Base-by-base conservation (phyloP, 2,113 vertebrate genomes). In the Pachyramphus minor region DNA sequence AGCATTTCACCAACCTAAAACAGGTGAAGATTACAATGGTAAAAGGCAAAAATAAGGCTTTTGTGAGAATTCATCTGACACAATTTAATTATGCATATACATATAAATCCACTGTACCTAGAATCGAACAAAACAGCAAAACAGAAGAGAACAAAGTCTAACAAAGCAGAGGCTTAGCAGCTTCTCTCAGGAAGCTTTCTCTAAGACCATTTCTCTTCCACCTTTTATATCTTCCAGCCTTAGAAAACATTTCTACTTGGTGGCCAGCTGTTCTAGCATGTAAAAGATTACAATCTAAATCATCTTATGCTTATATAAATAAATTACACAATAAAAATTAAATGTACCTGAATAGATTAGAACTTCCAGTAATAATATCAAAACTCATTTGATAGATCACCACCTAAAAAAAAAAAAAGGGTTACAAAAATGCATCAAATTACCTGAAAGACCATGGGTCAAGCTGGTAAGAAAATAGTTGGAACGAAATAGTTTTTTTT, bases 321-420 rank as follows among this genome's bases (percentile, higher is more conserved):
- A 84, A 84, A 77, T 56, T 80, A 59, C 11, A 71, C 31, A 74
- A 80, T 63, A 84, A 90, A 88, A 92, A 25, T 31, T 31, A 75
- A 52, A 80, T 44, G 45, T 23, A 80, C 20, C 35, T 73, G 24
- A 81, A 21, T 47, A 18, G 14, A 71, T 71, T 52, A 59, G 47
- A 72, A 81, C 22, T 79, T 87, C 23, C 21, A 78, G 24, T 58
- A 90, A 49, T 30, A 73, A 55, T 30, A 84, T 4, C 13, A 77
- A 69, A 86, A 60, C 5, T 33, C 8, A 41, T 41, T 68, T 79
- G 30, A 73, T 24, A 85, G 30, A 68, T 6, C 28, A 66, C 5
- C 17, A 80, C 8, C 6, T 23, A n/a, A 4, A 12, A 42, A 16
- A 22, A n/a, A 12, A 27, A 12, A 5, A 9, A 6, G 0, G 1